Evolutionary conservation across 2,113 vertebrate genomes (phyloP), one percentile per base, ranked within the genome.

Genomic region (Pseudorhombus dupliciocellatus): DNA sequence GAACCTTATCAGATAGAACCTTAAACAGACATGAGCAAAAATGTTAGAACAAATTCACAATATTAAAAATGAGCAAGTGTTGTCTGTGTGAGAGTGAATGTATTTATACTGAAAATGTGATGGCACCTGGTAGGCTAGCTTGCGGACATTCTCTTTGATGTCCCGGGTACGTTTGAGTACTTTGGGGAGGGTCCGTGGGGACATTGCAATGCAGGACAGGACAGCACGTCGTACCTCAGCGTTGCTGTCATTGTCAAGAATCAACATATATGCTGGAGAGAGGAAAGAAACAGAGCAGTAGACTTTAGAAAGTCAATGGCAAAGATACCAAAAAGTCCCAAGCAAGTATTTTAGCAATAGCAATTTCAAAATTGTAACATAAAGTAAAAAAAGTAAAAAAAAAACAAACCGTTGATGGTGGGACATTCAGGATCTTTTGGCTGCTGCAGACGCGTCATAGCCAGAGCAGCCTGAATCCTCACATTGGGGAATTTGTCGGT

Each of bases 401-500:
- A 25, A 63, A 34, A 74, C 14, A 73, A 87, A 98, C 96, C 94
- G 30, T 92, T 94, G 87, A 94, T 90, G 65, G 97, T 97, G 6
- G 96, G 95, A 37, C 98, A 99, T 30, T 96, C 92, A 0, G 92
- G 88, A 71, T 98, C 93, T 60, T 88, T 94, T 24, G 97, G 96
- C 82, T 98, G 96, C 72, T 99, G 98, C 62, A 99, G 95, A 63
- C 97, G 93, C 0, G 96, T 95, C 89, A 99, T 91, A n/a, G 97
- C 96, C 86, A 97, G 85, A 22, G 96, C 95, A 37, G 97, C 97
- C 81, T 98, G 97, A 80, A 98, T 95, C 78, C 96, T 94, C 73
- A 99, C 97, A 74, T 95, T 98, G 7, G 98, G 94, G 89, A 97
- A 96, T 85, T 96, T 98, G 90, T 99, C 98, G 28, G 95, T 96